Evolutionary conservation across 2,888 invertebrate genomes (phyloP), one percentile per base, ranked within the genome.

Genomic region (Atethmia centrago): DNA sequence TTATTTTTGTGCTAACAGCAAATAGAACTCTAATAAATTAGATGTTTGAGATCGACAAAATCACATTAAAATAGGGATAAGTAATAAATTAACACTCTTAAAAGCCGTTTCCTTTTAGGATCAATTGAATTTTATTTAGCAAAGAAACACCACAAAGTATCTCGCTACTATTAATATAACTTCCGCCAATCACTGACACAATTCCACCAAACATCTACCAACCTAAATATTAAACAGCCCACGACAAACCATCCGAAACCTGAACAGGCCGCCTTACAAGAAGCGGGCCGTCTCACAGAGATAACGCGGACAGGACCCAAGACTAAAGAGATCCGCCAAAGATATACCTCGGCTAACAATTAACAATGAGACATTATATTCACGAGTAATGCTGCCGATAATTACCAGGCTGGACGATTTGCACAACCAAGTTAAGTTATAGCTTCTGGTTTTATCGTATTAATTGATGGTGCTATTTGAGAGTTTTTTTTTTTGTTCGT

Each of bases 291-390:
- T 89, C 89, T 89, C 88, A 85, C 88, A 88, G 81, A 95, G 96
- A 96, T 96, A 96, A 95, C 89, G 89, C 85, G 79, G 93, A 94
- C 94, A 92, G 87, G 87, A 82, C 87, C 94, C 95, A 95, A 84
- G 85, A 81, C 85, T 76, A 82, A 82, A 96, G 96, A 96, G 96
- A 96, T 96, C 96, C 96, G 96, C 91, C 91, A 81, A 86, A 89
- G 96, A 96, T 96, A 95, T 89, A 88, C 89, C 74, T 85, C 80
- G 84, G 85, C 92, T 92, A 95, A 96, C 96, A 96, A 96, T 96
- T 96, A 96, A 96, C 96, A 96, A 96, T 96, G 96, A 93, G 94
- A 96, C 96, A 96, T 96, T 96, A 96, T 96, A 95, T 93, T 94
- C 92, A 89, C 78, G 90, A 91, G 92, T 92, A 92, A 92, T 92